A percentile compares a stretch with the other conserved stretches of the same genome.
These are phyloP conservation scores for Acanthacorydalis orientalis DNA, from an alignment of 2,888 invertebrate species.

Conservation along the genomic window DNA sequence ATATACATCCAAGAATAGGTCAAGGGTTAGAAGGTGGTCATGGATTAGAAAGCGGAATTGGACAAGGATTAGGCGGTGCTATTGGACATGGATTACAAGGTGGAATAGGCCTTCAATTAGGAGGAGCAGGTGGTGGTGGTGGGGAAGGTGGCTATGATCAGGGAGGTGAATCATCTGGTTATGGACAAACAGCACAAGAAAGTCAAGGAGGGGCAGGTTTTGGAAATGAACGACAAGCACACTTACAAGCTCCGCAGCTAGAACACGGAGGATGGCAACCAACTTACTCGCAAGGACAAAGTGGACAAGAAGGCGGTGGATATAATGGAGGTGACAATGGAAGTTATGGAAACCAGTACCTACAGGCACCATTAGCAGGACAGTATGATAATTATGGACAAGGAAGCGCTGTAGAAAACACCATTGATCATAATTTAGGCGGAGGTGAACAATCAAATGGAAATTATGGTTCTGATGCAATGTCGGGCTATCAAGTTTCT, in stretches of 20 bases:
- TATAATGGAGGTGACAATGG: slow-evolving; percentile 3
- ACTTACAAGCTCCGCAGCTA: background rate
- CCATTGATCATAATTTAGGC: background rate
- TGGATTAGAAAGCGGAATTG: background rate
- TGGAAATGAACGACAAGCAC: slow-evolving; percentile 1
- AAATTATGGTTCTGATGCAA: slow-evolving; percentile 18
- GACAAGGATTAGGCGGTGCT: background rate
- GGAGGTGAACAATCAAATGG: slow-evolving; percentile 11
- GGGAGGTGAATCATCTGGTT: background rate
- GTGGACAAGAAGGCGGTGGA: background rate
- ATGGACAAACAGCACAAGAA: background rate
- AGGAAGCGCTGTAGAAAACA: background rate
- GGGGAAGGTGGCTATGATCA: background rate
- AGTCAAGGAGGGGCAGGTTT: background rate
- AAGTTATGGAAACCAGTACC: background rate
- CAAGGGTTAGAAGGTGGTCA: background rate
- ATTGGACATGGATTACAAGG: background rate
- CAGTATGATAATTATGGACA: background rate
- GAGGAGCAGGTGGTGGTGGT: background rate
- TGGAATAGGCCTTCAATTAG: background rate
- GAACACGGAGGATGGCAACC: background rate
- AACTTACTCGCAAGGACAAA: background rate
- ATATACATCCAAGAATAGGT: background rate
- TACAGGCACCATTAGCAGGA: background rate
- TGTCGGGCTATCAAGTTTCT: slow-evolving; percentile 3